Base-by-base conservation (phyloP, 2,113 vertebrate genomes). In the Hemiprocne comata region DNA sequence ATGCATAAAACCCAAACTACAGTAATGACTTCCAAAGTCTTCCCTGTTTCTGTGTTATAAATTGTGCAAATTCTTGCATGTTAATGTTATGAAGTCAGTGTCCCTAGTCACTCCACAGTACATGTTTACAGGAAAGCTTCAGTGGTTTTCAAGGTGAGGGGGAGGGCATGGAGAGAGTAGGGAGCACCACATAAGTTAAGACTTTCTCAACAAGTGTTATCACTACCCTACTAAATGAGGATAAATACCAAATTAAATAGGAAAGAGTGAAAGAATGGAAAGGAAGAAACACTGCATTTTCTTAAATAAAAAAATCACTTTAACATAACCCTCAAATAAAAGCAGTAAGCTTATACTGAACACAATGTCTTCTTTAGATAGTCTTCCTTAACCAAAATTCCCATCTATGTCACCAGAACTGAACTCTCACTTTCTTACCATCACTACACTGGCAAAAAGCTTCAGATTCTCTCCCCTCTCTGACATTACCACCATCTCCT, bases 121-220 rank as follows among this genome's bases (percentile, higher is more conserved):
- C 8, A 17, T 0, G 2, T 54, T 75, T 40, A 88, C 62, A 57
- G 42, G 26, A 82, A 65, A 81, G 20, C 33, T 9, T 34, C 38
- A 9, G 73, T 18, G 33, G 34, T 54, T 89, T 74, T 65, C n/a
- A 67, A 58, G 19, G 50, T 15, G 61, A 76, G 15, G 2, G 11
- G 6, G 12, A 54, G 5, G 23, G 7, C 1, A 0, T 4, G 11
- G 50, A 36, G 24, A 25, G 14, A 51, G 9, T 1, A 74, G 15
- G 48, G 33, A 81, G 26, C 2, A 36, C 18, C 2, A 0, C 9
- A 78, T 9, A 69, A 81, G 33, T 34, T 36, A 38, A 60, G 29
- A 40, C 40, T 51, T 70, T 23, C 25, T 57, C 18, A 71, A 16
- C 7, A 15, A 6, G 29, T 84, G 10, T 78, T 38, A 61, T 8